Evolutionary conservation across 2,888 invertebrate genomes (phyloP), one percentile per base, ranked within the genome.

Genomic region (Linyphia triangularis): DNA sequence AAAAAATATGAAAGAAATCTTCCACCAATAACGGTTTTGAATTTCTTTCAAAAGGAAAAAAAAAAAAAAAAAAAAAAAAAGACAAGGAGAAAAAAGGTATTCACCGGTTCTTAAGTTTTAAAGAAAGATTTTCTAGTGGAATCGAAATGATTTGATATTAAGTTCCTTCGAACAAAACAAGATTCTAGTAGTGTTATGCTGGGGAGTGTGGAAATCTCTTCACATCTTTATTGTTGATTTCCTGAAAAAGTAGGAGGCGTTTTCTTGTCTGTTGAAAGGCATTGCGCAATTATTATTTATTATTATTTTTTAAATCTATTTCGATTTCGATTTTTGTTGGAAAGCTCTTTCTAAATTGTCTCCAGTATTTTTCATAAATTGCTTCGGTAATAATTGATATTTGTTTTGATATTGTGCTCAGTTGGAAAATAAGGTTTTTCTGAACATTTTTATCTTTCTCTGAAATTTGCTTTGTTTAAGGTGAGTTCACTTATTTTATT

Each of bases 141-240:
- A 81, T 73, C 59, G 86, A 65, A 81, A 81, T 81, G 79, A 63
- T 85, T 79, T 81, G 73, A 86, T 73, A 79, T 85, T 73, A 86
- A 81, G 67, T 86, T 86, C 73, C 77, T 37, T 77, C 69, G 77
- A 37, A n/a, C 69, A 85, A 83, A 85, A 85, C 85, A 85, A 85
- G 85, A 77, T 75, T 69, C 77, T 61, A 69, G 77, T 59, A 57
- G n/a, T 77, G 30, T 59, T 69, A 59, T 77, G 67, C 22, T 26
- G 40, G n/a, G 69, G 75, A 37, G 30, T 67, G 24, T 61, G 77
- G 57, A 77, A 85, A 70, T 77, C 69, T 59, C 77, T 61, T 77
- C 59, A 26, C 69, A 70, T 85, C 72, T 83, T 65, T 78, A 61
- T 78, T 81, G 40, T 37, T 59, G 70, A 59, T 59, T 69, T 69